Percentiles rank a stretch among this genome's conserved stretches.
Evolutionary conservation across 2,888 invertebrate genomes (phyloP).

Genomic region (Ceramica pisi): DNA sequence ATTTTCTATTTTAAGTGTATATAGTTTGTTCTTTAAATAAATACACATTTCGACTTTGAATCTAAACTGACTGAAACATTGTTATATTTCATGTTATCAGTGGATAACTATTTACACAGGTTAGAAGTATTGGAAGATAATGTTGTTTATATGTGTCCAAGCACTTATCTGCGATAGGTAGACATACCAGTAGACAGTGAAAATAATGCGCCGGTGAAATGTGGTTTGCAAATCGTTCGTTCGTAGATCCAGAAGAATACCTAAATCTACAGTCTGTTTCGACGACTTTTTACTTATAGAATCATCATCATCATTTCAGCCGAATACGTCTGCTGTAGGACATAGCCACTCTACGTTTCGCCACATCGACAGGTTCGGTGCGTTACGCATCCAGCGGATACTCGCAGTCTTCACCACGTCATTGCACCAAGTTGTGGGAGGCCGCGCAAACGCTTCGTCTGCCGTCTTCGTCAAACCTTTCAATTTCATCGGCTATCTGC

Average conservation of each 20-base stretch:
- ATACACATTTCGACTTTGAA: neutral
- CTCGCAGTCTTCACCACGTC: no score
- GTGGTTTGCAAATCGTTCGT: neutral
- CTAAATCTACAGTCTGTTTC: neutral
- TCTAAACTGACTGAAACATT: neutral
- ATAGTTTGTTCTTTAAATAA: no score
- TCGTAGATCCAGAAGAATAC: neutral
- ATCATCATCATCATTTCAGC: no score
- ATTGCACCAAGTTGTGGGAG: no score
- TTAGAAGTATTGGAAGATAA: constrained; percentile 32
- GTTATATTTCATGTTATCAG: constrained; percentile 28
- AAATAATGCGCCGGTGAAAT: neutral
- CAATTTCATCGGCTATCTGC: no score
- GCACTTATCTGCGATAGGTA: constrained; percentile 28
- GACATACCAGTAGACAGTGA: constrained; percentile 9
- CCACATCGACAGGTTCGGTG: no score
- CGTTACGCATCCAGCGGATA: no score
- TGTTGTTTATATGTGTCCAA: constrained; percentile 38
- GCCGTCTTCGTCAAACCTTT: no score
- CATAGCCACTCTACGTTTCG: no score
- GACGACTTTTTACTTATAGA: neutral
- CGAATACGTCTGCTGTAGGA: no score
- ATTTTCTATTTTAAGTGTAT: no score
- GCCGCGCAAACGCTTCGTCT: no score
- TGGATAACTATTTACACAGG: constrained; percentile 33